Percentiles rank a stretch among this genome's conserved stretches.
These are phyloP conservation scores for Hippocampus comes DNA, from an alignment of 2,113 vertebrate genomes.

Conservation along the genomic window DNA sequence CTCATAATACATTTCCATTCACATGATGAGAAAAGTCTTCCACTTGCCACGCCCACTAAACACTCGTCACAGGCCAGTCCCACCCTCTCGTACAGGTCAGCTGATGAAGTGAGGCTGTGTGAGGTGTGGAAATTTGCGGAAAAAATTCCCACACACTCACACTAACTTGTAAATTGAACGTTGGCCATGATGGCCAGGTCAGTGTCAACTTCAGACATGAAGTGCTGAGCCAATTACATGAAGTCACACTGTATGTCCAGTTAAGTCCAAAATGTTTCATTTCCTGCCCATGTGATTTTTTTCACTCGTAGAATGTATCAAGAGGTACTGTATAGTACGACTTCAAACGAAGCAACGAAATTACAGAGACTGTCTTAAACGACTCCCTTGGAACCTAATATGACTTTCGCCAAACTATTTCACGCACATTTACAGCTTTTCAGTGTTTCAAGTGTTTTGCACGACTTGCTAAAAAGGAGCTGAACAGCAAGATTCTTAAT, in stretches of 20 bases:
- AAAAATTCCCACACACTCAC: constrained; percentile 27
- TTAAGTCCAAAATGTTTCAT: background rate
- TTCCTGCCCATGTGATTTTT: background rate
- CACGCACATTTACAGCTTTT: too few species aligned
- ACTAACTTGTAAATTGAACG: constrained; percentile 30
- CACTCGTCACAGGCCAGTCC: constrained; percentile 11
- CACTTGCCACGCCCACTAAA: constrained; percentile 31
- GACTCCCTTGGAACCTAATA: too few species aligned
- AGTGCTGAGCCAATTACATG: constrained; percentile 15
- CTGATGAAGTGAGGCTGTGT: constrained; percentile 24
- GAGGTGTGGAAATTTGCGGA: constrained; percentile 34
- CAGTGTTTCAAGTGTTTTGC: too few species aligned
- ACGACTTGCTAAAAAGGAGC: too few species aligned
- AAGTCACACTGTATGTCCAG: background rate
- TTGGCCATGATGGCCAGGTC: constrained; percentile 37
- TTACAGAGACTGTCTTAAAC: too few species aligned
- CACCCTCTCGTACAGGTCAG: constrained; percentile 29
- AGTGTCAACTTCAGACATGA: constrained; percentile 35
- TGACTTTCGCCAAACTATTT: too few species aligned
- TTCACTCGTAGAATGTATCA: background rate
- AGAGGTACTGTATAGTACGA: too few species aligned
- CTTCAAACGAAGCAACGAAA: too few species aligned
- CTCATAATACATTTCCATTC: constrained; percentile 41
- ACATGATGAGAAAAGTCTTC: constrained; percentile 45
- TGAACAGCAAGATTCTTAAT: too few species aligned